Percentiles rank a stretch among this genome's conserved stretches.
Conservation (phyloP, 2,888 invertebrate species). For the Eristalis tenax region DNA sequence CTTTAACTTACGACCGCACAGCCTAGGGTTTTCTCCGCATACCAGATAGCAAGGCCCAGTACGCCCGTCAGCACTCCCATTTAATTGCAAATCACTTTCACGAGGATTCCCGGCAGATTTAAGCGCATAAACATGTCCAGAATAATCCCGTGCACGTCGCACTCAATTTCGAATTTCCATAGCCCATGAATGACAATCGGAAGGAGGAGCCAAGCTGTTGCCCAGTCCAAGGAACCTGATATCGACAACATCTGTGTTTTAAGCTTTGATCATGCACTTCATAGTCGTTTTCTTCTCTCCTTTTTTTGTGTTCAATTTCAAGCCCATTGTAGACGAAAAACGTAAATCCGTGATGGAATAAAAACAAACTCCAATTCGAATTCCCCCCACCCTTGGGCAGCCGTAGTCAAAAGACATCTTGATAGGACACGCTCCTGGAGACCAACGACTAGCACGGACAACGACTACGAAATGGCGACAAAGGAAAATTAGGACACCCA, state of each 20-base stretch:
- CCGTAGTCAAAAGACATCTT: constrained; percentile 56
- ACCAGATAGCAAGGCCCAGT: background rate
- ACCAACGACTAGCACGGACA: constrained; percentile 9
- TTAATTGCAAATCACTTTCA: background rate
- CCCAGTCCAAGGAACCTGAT: background rate
- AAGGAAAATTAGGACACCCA: constrained; percentile 65
- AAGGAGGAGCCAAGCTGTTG: background rate
- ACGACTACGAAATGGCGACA: constrained; percentile 51
- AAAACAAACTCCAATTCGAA: constrained; percentile 45
- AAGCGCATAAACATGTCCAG: background rate
- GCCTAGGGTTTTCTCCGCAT: background rate
- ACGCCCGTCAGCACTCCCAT: too few relatives aligned
- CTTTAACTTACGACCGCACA: background rate
- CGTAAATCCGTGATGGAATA: constrained; percentile 16
- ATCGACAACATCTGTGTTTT: background rate
- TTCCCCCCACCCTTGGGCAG: background rate
- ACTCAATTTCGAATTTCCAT: background rate
- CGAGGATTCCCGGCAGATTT: background rate
- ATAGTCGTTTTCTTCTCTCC: background rate
- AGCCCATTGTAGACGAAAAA: constrained; percentile 20
- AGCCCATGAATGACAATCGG: background rate
- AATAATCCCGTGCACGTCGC: background rate
- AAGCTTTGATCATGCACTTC: constrained; percentile 1
- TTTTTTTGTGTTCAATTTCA: background rate
- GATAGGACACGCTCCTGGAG: constrained; percentile 39